These are phyloP conservation scores for Sminthopsis crassicaudata DNA, from an alignment of 2,113 vertebrate genomes.

Conservation along the genomic window DNA sequence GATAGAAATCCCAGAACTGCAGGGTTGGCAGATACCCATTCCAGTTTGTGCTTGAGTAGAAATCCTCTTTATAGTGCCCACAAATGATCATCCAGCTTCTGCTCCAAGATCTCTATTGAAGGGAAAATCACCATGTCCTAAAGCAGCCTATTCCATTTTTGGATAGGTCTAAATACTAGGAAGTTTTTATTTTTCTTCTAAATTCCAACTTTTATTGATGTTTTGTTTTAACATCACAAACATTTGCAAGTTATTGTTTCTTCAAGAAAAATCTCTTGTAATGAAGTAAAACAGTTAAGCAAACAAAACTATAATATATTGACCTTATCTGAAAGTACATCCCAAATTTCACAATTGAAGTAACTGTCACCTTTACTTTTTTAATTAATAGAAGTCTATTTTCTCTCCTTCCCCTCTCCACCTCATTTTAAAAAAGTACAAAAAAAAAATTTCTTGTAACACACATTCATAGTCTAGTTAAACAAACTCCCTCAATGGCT, in stretches of 20 bases:
- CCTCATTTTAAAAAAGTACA: not conserved
- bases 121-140: not conserved
- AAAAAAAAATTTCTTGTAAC: not conserved
- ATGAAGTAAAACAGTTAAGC: not conserved
- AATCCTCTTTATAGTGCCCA: not conserved
- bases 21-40: not conserved
- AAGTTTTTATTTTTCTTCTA: not conserved
- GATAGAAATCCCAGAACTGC: not conserved
- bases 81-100: not conserved
- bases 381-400: not conserved
- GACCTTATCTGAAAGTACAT: not conserved
- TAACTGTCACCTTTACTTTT: not conserved
- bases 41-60: not conserved
- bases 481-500: not conserved
- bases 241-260: not conserved
- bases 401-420: not conserved
- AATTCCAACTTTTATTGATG: not conserved
- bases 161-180: not conserved
- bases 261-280: not conserved
- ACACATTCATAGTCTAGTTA: not conserved
- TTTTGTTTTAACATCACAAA: not conserved
- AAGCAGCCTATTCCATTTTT: not conserved
- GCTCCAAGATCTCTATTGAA: not conserved
- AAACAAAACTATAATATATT: not conserved
- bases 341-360: not conserved